phyloP scores from a whole-genome alignment of 2,113 vertebrate genomes.

The Brachionichthys hirsutus region DNA sequence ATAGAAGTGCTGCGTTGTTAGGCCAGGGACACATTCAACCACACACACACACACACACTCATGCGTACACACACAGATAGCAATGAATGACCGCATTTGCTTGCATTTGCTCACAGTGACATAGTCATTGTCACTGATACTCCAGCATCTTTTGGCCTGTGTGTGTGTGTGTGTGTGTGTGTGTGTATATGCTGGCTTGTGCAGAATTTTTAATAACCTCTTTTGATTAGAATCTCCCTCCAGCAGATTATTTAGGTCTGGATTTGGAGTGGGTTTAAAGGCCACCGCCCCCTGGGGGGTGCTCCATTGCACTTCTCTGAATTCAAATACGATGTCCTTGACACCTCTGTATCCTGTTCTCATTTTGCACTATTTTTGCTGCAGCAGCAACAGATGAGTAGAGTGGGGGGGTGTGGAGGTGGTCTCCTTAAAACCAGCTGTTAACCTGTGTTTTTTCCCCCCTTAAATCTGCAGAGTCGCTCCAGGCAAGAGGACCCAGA shows the following conservation, averaged over 20 bases:
- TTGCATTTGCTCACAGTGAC: constrained; percentile 47
- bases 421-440: constrained; percentile 87
- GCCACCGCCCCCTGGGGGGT: constrained; percentile 73
- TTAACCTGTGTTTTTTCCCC: constrained; percentile 81
- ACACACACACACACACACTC: constrained; percentile 44
- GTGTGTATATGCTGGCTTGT: constrained; percentile 60
- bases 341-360: constrained; percentile 83
- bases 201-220: constrained; percentile 79
- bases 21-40: constrained; percentile 41
- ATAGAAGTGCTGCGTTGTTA: constrained; percentile 71
- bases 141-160: constrained; percentile 62
- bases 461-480: constrained; percentile 82
- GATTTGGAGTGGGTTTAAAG: constrained; percentile 83
- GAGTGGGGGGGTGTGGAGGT: constrained; percentile 7
- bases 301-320: constrained; percentile 79
- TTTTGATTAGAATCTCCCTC: constrained; percentile 80
- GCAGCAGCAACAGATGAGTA: constrained; percentile 83
- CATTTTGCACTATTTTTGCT: constrained; percentile 84
- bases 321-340: constrained; percentile 82
- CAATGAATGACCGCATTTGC: constrained; percentile 38
- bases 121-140: constrained; percentile 50
- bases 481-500: constrained; percentile 94
- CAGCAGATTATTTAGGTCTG: constrained; percentile 79
- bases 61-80: constrained; percentile 3
- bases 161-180: constrained; percentile 32